Evolutionary conservation across 2,888 invertebrate species (phyloP), one percentile per base, ranked within the genome.

Genomic region (Trachelus stipa): DNA sequence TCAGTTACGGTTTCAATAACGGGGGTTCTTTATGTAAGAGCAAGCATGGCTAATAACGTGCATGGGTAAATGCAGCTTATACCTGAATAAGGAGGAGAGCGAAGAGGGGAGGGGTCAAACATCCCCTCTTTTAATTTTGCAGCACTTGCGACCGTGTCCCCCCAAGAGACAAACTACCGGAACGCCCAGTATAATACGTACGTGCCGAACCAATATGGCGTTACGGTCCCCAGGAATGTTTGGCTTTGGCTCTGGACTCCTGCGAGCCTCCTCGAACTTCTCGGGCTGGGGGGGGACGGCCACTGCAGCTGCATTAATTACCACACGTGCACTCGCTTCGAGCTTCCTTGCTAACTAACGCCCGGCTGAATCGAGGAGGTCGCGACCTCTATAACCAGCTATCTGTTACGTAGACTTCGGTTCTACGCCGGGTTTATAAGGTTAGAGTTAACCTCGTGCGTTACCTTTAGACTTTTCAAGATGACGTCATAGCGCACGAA

Each of bases 221-320:
- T 81, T 80, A 82, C 73, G 34, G 33, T n/a, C 80, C 80, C 77
- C 37, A 83, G 84, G 84, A 84, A 84, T 84, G 83, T 83, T 84
- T 84, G 84, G 80, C 82, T 83, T 84, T 82, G 84, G 84, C 81
- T 79, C 76, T 11, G 81, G 79, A 73, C 79, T 76, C 79, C 76
- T 33, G 76, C 69, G 76, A 34, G 77, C 79, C 77, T 80, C 79
- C 77, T 33, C 40, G 40, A 69, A 69, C 82, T 84, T 83, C 84
- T 83, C 83, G 81, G 84, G 82, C 79, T 79, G 81, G 83, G 80
- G 33, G 3, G 33, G 3, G 33, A n/a, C n/a, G n/a, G n/a, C n/a
- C 81, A 79, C 79, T 83, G 83, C 83, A 82, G 82, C 82, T 75
- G 81, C 83, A 84, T 84, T 84, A 84, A 84, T 84, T 84, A 83